Conservation (phyloP, 2,888 invertebrate genomes). For the Norana najaformis region DNA sequence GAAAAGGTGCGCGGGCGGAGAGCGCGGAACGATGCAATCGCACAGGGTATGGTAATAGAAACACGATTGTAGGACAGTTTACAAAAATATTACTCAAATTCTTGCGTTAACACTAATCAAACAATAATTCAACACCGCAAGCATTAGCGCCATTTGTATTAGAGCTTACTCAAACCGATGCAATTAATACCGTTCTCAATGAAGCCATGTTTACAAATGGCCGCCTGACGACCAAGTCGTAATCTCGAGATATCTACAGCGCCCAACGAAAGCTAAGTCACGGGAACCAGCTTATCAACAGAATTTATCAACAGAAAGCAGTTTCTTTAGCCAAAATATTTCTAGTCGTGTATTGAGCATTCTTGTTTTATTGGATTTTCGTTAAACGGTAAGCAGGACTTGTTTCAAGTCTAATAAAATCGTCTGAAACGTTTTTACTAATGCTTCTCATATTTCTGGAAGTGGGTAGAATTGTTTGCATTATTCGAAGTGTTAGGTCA, state of each 20-base stretch:
- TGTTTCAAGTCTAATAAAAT: background rate
- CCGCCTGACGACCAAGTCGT: background rate
- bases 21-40: no score
- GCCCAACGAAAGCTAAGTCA: no score
- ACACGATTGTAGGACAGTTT: background rate
- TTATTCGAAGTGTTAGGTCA: background rate
- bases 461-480: background rate
- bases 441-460: background rate
- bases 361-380: background rate
- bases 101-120: background rate
- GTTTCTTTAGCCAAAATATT: background rate
- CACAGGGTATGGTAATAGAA: no score
- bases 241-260: no score
- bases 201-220: conserved; percentile 7
- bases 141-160: background rate
- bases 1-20: no score
- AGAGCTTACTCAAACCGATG: background rate
- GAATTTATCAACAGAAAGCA: no score
- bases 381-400: background rate
- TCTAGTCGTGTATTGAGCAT: background rate
- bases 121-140: background rate
- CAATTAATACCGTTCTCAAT: background rate
- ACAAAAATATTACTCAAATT: background rate
- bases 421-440: background rate
- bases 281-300: no score